phyloP scores from a whole-genome alignment of 2,888 invertebrate genomes.

The Thymelicus lineola region DNA sequence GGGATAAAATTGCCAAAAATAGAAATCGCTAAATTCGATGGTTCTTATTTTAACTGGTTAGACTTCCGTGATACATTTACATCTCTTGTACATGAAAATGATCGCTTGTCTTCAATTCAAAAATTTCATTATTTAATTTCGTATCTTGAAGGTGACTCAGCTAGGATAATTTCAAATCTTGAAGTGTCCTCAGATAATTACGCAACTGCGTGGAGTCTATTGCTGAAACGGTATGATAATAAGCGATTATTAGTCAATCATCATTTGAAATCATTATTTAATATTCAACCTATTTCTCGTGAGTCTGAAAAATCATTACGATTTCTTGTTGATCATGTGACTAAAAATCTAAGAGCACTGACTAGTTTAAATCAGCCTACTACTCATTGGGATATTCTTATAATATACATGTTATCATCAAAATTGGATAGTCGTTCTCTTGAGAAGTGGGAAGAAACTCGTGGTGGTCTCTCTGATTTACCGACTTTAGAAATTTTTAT shows the following conservation, averaged over 20 bases:
- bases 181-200: slow-evolving; percentile 41
- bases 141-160: slow-evolving; percentile 26
- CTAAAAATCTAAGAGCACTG: slow-evolving; percentile 4
- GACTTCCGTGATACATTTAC: not conserved
- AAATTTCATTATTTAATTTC: not conserved
- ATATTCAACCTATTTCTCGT: slow-evolving; percentile 1
- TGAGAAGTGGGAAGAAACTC: not conserved
- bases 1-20: not conserved
- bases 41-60: not conserved
- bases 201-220: slow-evolving; percentile 35
- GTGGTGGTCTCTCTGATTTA: not conserved
- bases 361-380: not conserved
- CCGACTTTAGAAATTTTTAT: not conserved
- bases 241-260: slow-evolving; percentile 27
- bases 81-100: not conserved
- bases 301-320: slow-evolving; percentile 3
- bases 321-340: slow-evolving; percentile 15
- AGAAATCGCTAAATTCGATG: not conserved
- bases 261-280: slow-evolving; percentile 9
- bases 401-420: not conserved
- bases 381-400: not conserved
- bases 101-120: not conserved
- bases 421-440: not conserved
- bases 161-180: slow-evolving; percentile 38
- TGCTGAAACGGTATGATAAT: slow-evolving; percentile 41